A percentile compares a stretch with the other conserved stretches of the same genome.
phyloP scores from a whole-genome alignment of 2,797 vertebrate genomes.

The Pelochelys cantorii region DNA sequence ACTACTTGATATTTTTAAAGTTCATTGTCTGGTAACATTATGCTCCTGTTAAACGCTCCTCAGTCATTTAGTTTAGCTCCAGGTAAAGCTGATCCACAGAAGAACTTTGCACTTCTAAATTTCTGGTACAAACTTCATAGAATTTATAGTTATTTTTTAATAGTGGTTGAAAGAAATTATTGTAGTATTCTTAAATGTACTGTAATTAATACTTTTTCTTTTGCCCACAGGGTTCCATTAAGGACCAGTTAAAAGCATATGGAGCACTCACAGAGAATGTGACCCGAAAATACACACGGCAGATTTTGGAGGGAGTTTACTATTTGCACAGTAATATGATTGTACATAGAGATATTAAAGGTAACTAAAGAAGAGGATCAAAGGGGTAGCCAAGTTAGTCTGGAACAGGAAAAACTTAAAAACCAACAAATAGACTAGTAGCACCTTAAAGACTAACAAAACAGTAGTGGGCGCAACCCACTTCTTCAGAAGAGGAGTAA shows the following conservation, averaged over 20 bases:
- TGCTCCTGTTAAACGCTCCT: background rate
- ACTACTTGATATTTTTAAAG: background rate
- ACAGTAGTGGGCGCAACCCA: no score
- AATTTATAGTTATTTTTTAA: background rate
- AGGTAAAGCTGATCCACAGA: background rate
- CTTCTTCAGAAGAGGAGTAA: no score
- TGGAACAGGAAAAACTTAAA: no score
- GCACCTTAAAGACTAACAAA: no score
- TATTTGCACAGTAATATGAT: slow-evolving; percentile 99
- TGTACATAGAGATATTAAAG: slow-evolving; percentile 99
- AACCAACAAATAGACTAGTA: no score
- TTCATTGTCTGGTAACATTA: background rate
- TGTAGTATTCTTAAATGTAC: background rate
- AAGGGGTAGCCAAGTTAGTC: no score
- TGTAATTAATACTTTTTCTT: slow-evolving; percentile 18
- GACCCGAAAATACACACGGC: slow-evolving; percentile 95
- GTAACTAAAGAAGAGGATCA: slow-evolving; percentile 74
- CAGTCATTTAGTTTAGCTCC: background rate
- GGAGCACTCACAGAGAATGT: slow-evolving; percentile 98
- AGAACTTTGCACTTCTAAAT: background rate
- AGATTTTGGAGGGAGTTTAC: slow-evolving; percentile 97
- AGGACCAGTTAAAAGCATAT: slow-evolving; percentile 97
- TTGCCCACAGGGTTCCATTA: slow-evolving; percentile 92
- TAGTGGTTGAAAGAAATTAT: background rate
- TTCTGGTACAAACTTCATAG: background rate